These are phyloP conservation scores for Petrocephalus schoutedeni DNA, from an alignment of 2,797 vertebrate genomes.

Conservation along the genomic window DNA sequence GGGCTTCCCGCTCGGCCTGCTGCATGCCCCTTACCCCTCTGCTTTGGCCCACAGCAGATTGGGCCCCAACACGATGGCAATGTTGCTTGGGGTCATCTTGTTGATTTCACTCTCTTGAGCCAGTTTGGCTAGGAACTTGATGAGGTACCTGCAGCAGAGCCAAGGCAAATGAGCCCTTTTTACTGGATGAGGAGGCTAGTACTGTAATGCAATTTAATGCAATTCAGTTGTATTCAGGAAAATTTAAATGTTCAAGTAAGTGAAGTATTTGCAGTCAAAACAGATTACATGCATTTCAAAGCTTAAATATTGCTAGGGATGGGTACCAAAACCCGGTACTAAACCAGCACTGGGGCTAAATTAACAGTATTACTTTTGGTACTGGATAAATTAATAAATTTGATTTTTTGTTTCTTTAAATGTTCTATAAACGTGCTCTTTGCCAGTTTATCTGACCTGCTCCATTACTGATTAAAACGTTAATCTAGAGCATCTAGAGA, in stretches of 20 bases:
- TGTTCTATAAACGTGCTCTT: too few species aligned
- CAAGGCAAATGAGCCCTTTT: neutral
- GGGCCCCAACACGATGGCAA: slow-evolving; percentile 80
- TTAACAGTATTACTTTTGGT: too few species aligned
- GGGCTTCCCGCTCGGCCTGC: neutral
- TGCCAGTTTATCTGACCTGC: too few species aligned
- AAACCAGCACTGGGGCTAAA: too few species aligned
- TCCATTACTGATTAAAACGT: too few species aligned
- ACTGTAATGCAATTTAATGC: neutral
- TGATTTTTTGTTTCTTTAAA: too few species aligned
- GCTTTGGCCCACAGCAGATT: slow-evolving; percentile 80
- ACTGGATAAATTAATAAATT: too few species aligned
- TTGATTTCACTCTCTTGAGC: slow-evolving; percentile 78
- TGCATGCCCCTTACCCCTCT: slow-evolving; percentile 68
- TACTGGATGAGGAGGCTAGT: neutral
- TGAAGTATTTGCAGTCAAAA: neutral
- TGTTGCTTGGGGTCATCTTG: slow-evolving; percentile 85
- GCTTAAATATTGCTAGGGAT: neutral
- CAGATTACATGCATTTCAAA: neutral
- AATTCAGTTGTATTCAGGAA: neutral
- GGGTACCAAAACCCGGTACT: too few species aligned
- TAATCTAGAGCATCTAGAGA: too few species aligned
- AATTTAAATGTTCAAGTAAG: neutral
- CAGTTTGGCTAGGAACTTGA: slow-evolving; percentile 81
- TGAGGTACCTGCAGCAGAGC: slow-evolving; percentile 68